phyloP scores from a whole-genome alignment of 2,797 vertebrate species.

The Acanthurus tractus region DNA sequence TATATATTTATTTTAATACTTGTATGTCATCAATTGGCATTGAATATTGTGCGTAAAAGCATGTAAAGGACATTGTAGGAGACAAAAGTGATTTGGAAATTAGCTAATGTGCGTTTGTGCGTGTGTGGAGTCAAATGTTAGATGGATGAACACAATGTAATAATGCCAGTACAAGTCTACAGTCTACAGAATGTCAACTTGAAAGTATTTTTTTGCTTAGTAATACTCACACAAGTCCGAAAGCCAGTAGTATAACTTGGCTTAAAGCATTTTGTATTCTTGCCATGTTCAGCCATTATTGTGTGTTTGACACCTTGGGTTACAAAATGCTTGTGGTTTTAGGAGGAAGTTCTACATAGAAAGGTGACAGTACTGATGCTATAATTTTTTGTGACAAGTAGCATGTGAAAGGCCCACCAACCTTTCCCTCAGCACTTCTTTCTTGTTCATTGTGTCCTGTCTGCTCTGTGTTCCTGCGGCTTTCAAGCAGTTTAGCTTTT shows the following conservation, averaged over 20 bases:
- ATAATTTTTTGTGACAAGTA: constrained; percentile 1
- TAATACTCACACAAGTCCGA: neutral
- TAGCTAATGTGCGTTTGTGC: neutral
- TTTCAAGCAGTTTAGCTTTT: neutral
- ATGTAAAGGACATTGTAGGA: neutral
- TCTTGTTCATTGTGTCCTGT: neutral
- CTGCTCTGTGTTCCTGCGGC: neutral
- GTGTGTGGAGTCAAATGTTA: neutral
- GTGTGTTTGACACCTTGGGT: neutral
- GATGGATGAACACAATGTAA: neutral
- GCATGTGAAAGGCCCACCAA: neutral
- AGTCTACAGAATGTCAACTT: neutral
- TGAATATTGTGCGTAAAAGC: neutral
- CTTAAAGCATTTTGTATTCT: neutral
- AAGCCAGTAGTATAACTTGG: neutral
- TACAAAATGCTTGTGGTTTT: neutral
- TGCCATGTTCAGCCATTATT: constrained; percentile 9
- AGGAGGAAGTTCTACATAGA: constrained; percentile 29
- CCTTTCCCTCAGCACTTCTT: neutral
- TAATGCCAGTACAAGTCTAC: neutral
- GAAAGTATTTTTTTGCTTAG: neutral
- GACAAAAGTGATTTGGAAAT: neutral
- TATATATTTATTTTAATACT: too few relatives aligned
- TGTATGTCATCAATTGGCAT: neutral
- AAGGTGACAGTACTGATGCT: constrained; percentile 22